These are phyloP conservation scores for Daktulosphaira vitifoliae DNA, from an alignment of 1,140 invertebrate species.

Conservation along the genomic window DNA sequence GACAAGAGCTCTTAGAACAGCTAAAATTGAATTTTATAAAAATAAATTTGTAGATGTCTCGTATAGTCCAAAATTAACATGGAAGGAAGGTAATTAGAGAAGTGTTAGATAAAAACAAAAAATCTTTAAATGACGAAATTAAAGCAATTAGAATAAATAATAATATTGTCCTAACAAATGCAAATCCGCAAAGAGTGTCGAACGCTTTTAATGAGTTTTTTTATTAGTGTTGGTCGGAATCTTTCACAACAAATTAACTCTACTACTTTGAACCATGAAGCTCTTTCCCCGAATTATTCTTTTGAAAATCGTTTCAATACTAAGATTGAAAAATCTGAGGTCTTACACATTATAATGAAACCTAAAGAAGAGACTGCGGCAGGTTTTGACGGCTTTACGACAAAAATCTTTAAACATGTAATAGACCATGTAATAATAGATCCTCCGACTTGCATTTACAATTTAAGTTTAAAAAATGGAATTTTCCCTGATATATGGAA, in stretches of 20 bases:
- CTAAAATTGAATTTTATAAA: neutral
- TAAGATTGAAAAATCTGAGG: neutral
- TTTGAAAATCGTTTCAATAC: neutral
- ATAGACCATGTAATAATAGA: neutral
- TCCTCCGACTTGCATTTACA: neutral
- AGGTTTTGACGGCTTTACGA: neutral
- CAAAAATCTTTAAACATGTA: neutral
- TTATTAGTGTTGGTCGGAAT: neutral
- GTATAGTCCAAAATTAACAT: no score
- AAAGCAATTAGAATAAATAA: neutral
- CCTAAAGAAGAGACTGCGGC: neutral
- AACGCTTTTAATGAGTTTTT: neutral
- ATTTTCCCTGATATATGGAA: conserved; percentile 22
- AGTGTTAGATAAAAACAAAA: no score
- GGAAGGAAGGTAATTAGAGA: no score
- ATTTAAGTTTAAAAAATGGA: neutral
- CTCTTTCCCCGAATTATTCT: neutral
- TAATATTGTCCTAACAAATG: neutral
- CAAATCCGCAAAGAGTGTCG: neutral
- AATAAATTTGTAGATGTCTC: no score
- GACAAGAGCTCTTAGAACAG: neutral
- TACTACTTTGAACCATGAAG: neutral
- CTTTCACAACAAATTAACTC: neutral
- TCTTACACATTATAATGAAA: neutral
- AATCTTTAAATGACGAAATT: no score